These are phyloP conservation scores for Arnoldichthys spilopterus DNA, from an alignment of 2,797 vertebrate genomes.

Conservation along the genomic window DNA sequence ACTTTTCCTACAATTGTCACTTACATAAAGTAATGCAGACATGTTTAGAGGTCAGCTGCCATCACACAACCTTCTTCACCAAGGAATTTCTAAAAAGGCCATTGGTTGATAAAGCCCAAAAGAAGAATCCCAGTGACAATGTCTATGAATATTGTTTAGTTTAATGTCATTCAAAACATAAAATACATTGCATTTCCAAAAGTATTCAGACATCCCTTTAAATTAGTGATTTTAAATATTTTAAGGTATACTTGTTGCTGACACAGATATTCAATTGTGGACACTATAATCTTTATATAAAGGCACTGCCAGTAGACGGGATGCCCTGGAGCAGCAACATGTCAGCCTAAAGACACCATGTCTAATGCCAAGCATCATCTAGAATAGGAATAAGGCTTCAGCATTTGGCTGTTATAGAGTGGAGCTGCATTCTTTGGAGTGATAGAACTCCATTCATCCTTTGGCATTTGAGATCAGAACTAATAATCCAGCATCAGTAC, in stretches of 20 bases:
- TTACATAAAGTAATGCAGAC: background rate
- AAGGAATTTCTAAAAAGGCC: background rate
- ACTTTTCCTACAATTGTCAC: background rate
- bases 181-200: too few relatives aligned
- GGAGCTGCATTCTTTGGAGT: background rate
- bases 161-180: background rate
- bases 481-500: background rate
- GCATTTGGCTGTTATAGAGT: background rate
- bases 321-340: background rate
- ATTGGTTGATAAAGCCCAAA: background rate
- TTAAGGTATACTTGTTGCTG: background rate
- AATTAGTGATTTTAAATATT: background rate
- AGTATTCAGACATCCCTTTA: too few relatives aligned
- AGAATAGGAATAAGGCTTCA: background rate
- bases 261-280: background rate
- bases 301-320: background rate
- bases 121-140: background rate
- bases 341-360: background rate
- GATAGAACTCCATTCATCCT: background rate
- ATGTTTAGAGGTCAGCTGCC: background rate
- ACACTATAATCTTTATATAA: background rate
- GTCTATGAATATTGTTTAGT: background rate
- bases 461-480: background rate
- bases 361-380: background rate
- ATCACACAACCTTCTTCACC: background rate